These are phyloP conservation scores for Oncopodura yosiiana DNA, from an alignment of 1,140 invertebrate species.

Conservation along the genomic window DNA sequence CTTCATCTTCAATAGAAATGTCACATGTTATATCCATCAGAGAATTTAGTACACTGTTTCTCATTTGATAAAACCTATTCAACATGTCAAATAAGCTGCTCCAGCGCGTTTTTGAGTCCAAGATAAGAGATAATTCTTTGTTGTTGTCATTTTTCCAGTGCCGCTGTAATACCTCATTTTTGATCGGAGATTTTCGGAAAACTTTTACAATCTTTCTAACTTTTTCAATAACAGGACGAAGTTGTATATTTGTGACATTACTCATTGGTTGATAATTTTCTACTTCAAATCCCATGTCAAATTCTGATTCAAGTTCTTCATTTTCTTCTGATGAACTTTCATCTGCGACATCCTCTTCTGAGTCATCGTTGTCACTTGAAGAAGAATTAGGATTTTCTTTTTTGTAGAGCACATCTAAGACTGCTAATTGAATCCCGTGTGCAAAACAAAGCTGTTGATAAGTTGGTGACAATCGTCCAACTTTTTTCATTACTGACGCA, in stretches of 20 bases:
- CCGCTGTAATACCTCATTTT: constrained; percentile 4
- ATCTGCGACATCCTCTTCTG: not conserved
- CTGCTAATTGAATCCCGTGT: constrained; percentile 1
- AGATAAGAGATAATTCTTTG: not conserved
- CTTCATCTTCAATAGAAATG: not conserved
- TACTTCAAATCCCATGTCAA: not conserved
- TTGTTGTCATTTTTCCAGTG: not conserved
- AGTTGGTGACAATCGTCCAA: not conserved
- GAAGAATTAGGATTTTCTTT: not conserved
- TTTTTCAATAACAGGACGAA: not conserved
- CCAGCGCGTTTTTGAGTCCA: constrained; percentile 12
- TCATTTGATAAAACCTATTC: constrained; percentile 2
- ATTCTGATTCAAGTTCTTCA: not conserved
- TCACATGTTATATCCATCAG: not conserved
- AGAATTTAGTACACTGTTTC: not conserved
- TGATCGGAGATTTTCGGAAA: constrained; percentile 6
- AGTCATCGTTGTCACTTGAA: not conserved
- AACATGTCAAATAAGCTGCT: constrained; percentile 5
- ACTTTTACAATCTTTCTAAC: constrained; percentile 4
- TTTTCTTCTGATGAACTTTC: constrained; percentile 1
- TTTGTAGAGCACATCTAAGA: constrained; percentile 7
- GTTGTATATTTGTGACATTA: not conserved
- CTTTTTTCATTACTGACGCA: constrained; percentile 7
- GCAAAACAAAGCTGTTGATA: constrained; percentile 3
- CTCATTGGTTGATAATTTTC: no score